phyloP scores from a whole-genome alignment of 2,113 vertebrate genomes.

The Passer montanus region DNA sequence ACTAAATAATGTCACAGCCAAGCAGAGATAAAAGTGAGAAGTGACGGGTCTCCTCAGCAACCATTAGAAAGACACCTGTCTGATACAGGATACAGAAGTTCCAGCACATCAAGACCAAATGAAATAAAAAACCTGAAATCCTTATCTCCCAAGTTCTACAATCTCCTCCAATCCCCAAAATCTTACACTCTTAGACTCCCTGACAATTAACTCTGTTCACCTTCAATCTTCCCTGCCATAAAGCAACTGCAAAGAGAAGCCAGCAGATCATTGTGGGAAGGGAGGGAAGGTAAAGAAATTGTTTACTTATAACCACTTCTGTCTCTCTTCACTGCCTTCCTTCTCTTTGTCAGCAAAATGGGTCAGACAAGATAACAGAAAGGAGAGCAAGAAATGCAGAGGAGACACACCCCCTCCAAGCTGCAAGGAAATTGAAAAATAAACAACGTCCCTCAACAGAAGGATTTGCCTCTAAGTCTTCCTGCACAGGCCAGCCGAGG shows the following conservation, averaged over 20 bases:
- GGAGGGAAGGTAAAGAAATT: not conserved
- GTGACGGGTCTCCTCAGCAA: not conserved
- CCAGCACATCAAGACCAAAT: not conserved
- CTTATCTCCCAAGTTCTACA: not conserved
- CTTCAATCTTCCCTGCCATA: not conserved
- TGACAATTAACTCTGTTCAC: not conserved
- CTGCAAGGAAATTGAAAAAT: not conserved
- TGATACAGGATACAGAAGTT: not conserved
- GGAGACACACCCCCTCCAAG: not conserved
- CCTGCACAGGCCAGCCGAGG: not conserved
- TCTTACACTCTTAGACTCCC: not conserved
- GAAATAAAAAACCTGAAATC: not conserved
- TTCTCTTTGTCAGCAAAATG: not conserved
- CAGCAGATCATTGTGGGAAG: not conserved
- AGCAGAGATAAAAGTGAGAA: not conserved
- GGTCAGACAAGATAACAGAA: not conserved
- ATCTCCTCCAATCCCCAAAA: not conserved
- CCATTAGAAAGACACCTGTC: not conserved
- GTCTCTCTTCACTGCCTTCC: not conserved
- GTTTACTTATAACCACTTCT: not conserved
- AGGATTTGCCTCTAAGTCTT: not conserved
- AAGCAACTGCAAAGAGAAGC: not conserved
- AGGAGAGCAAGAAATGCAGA: not conserved
- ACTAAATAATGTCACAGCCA: not conserved
- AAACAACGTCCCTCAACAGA: not conserved